Conservation (phyloP, 2,113 vertebrate species). For the Mustela nigripes region DNA sequence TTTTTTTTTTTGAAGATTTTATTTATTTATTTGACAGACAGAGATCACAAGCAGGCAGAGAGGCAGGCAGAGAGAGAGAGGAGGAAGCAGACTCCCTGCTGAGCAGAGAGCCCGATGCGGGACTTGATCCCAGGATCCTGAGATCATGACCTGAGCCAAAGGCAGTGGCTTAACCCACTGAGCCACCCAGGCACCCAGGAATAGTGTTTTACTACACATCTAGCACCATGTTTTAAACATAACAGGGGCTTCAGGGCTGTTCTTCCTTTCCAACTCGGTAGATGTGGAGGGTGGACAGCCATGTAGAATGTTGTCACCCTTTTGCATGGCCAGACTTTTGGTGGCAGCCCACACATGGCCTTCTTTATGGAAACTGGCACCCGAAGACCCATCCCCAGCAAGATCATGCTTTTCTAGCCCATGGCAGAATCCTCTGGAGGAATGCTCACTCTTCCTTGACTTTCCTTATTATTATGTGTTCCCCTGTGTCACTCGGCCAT, state of each 20-base stretch:
- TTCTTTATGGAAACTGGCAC: background rate
- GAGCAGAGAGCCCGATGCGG: too few species aligned
- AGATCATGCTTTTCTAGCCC: background rate
- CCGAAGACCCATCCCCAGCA: background rate
- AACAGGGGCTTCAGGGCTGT: background rate
- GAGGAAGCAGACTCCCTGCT: too few species aligned
- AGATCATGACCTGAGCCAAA: too few species aligned
- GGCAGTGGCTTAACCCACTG: too few species aligned
- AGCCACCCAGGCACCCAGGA: too few species aligned
- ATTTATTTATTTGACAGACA: too few species aligned
- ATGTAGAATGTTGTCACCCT: background rate
- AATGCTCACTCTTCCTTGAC: background rate
- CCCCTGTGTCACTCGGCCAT: background rate
- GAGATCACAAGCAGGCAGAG: too few species aligned
- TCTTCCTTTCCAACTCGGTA: background rate
- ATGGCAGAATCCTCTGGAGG: background rate
- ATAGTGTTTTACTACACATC: background rate
- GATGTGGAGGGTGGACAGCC: background rate
- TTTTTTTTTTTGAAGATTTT: too few species aligned
- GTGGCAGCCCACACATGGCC: background rate
- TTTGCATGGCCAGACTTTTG: background rate
- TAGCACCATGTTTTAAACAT: background rate
- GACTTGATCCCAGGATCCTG: too few species aligned
- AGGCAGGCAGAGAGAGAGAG: too few species aligned
- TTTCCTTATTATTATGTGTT: fast-evolving